Conservation (phyloP, 2,113 vertebrate genomes). For the Hipposideros armiger region DNA sequence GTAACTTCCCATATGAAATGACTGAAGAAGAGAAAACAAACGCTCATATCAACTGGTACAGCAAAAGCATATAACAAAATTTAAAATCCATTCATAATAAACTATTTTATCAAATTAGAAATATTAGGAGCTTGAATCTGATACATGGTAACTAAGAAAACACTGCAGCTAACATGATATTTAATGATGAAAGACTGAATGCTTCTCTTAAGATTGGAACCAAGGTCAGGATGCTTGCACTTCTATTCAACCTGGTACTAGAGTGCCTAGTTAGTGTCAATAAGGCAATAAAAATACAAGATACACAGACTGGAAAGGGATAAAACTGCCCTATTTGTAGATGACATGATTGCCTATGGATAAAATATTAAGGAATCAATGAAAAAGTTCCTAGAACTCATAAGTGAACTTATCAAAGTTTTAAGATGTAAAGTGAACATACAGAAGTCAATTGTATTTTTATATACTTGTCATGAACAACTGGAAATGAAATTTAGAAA, state of each 20-base stretch:
- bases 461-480: neutral
- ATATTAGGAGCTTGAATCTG: neutral
- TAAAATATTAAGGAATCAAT: neutral
- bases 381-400: neutral
- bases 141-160: neutral
- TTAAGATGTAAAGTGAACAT: neutral
- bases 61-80: neutral
- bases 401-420: neutral
- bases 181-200: neutral
- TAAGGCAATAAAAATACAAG: neutral
- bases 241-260: neutral
- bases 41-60: neutral
- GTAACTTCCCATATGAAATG: neutral
- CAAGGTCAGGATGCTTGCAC: neutral
- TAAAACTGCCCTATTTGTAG: neutral
- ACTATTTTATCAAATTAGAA: neutral
- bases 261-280: neutral
- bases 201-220: neutral
- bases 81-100: neutral
- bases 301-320: neutral
- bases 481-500: conserved; percentile 37
- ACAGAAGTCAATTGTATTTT: neutral
- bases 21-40: neutral
- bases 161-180: neutral
- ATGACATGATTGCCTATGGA: neutral